Conservation (phyloP, 2,888 invertebrate species). For the Tenthredo scrophulariae region DNA sequence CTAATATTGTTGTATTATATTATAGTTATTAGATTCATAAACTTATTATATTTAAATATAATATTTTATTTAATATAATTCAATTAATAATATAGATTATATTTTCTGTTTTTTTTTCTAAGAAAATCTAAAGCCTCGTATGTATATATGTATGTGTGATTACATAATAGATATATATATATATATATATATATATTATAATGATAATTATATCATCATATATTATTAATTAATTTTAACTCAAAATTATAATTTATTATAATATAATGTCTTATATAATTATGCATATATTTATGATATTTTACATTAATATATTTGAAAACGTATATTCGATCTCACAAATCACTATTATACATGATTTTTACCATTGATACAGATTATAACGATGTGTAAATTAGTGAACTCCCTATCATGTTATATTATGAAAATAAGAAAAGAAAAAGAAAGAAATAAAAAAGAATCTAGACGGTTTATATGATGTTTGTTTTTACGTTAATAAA, state of each 20-base stretch:
- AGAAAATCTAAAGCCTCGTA: not conserved
- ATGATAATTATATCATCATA: no score
- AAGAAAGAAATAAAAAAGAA: not conserved
- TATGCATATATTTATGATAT: not conserved
- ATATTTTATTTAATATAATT: no score
- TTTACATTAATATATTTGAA: not conserved
- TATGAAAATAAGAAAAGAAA: no score
- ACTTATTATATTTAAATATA: not conserved
- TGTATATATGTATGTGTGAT: not conserved
- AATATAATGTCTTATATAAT: not conserved
- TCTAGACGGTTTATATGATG: not conserved
- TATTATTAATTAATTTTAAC: not conserved
- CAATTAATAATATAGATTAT: no score
- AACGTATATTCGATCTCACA: not conserved
- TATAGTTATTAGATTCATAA: not conserved
- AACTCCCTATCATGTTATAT: no score
- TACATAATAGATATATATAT: not conserved
- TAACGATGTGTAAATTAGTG: no score
- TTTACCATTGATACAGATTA: not conserved
- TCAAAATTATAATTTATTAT: not conserved
- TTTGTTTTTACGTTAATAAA: not conserved
- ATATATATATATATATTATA: no score
- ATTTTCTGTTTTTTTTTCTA: no score
- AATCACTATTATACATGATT: not conserved
- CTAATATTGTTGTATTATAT: not conserved